Percentiles rank a stretch among this genome's conserved stretches.
Conservation (phyloP, 92 coral and sea anemone species). For the Plumapathes pennacea region DNA sequence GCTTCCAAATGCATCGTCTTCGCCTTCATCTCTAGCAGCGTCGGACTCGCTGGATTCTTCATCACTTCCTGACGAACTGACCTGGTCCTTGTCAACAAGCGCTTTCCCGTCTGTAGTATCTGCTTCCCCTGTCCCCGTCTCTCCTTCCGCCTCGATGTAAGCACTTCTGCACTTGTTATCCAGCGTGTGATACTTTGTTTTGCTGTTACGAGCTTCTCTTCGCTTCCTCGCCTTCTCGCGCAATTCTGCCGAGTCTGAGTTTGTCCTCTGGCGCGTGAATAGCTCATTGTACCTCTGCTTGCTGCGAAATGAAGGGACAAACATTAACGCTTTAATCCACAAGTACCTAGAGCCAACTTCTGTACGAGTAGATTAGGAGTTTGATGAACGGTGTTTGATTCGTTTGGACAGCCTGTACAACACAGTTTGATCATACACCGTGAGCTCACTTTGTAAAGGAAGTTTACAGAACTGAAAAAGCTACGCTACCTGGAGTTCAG, state of each 20-base stretch:
- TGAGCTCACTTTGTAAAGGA: not conserved
- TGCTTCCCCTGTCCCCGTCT: too few species aligned
- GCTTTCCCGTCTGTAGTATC: too few species aligned
- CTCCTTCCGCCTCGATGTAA: slow-evolving; percentile 2
- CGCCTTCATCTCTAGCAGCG: too few species aligned
- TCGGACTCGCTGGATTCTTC: too few species aligned
- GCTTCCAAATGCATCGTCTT: too few species aligned
- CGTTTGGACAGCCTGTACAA: too few species aligned
- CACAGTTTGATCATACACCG: not conserved
- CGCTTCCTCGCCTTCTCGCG: slow-evolving; percentile 33
- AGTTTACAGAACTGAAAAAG: not conserved
- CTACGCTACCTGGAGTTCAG: slow-evolving; percentile 78
- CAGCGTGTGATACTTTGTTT: slow-evolving; percentile 33
- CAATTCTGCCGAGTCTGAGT: slow-evolving; percentile 37
- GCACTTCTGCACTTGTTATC: too few species aligned
- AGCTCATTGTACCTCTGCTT: slow-evolving; percentile 72
- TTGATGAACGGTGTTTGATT: too few species aligned
- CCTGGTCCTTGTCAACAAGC: too few species aligned
- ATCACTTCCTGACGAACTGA: too few species aligned
- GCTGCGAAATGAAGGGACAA: slow-evolving; percentile 19
- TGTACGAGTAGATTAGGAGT: too few species aligned
- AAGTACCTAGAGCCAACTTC: too few species aligned
- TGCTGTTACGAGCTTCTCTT: slow-evolving; percentile 24
- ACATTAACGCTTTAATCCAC: not conserved
- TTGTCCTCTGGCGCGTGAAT: slow-evolving; percentile 52